phyloP scores from a whole-genome alignment of 1,140 invertebrate genomes.

The Gryllus bimaculatus region DNA sequence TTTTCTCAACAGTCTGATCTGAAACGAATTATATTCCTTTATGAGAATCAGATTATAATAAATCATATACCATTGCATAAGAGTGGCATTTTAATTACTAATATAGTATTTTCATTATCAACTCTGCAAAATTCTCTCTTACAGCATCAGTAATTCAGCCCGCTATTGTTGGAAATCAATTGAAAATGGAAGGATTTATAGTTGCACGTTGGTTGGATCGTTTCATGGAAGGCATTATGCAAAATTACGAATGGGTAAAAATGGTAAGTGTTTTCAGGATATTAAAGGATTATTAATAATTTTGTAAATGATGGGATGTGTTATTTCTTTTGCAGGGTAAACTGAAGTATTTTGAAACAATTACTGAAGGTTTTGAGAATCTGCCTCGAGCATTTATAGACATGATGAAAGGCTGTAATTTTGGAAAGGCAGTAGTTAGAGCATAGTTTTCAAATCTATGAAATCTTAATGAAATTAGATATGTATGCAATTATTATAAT shows the following conservation, averaged over 20 bases:
- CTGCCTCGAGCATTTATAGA: constrained; percentile 54
- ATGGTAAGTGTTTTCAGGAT: no score
- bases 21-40: no score
- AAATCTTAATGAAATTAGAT: not conserved
- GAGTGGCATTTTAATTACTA: no score
- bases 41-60: no score
- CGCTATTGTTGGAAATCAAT: constrained; percentile 40
- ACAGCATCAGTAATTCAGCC: constrained; percentile 40
- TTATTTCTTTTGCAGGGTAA: constrained; percentile 37
- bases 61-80: no score
- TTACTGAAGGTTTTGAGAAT: constrained; percentile 57
- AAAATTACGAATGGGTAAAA: constrained; percentile 45
- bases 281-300: no score
- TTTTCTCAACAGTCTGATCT: no score
- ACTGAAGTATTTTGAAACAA: constrained; percentile 51
- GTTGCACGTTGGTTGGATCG: constrained; percentile 39
- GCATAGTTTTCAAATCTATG: constrained; percentile 25
- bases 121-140: constrained; percentile 29
- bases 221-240: constrained; percentile 42
- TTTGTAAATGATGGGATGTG: no score
- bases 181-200: constrained; percentile 53
- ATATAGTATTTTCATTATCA: no score
- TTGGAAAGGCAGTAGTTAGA: constrained; percentile 52
- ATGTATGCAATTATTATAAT: no score
- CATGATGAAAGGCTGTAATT: constrained; percentile 48